Percentiles rank a stretch among this genome's conserved stretches.
Evolutionary conservation across 2,888 invertebrate genomes (phyloP).

Genomic region (Apamea sordens): DNA sequence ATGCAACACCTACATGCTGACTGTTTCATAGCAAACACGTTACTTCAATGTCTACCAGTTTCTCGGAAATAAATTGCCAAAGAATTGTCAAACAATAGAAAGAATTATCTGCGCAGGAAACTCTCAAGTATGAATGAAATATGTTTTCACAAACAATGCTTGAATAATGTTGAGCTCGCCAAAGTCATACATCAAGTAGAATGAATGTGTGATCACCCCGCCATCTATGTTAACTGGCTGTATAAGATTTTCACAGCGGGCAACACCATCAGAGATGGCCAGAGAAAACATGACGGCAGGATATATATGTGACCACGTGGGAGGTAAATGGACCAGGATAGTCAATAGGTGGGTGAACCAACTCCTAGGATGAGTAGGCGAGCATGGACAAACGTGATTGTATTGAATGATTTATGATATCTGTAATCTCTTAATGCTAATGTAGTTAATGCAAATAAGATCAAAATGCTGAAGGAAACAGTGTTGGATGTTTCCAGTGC

Average conservation of each 20-base stretch:
- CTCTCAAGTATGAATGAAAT: constrained; percentile 62
- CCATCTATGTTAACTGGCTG: constrained; percentile 50
- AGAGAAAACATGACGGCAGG: constrained; percentile 56
- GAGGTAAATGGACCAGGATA: constrained; percentile 76
- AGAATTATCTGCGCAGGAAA: constrained; percentile 66
- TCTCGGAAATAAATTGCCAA: constrained; percentile 53
- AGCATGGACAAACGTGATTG: constrained; percentile 63
- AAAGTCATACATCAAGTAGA: constrained; percentile 58
- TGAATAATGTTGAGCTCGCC: constrained; percentile 53
- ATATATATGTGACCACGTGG: constrained; percentile 70
- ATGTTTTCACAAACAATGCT: constrained; percentile 63
- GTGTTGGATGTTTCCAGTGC: constrained; percentile 36
- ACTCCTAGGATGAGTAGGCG: constrained; percentile 74
- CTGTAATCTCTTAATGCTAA: constrained; percentile 73
- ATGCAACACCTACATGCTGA: constrained; percentile 37
- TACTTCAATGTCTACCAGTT: constrained; percentile 45
- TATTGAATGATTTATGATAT: constrained; percentile 76
- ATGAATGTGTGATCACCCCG: constrained; percentile 53
- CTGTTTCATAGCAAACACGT: constrained; percentile 25
- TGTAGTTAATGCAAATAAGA: constrained; percentile 71
- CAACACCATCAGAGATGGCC: constrained; percentile 37
- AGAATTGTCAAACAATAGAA: constrained; percentile 61
- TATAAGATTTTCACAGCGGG: constrained; percentile 58
- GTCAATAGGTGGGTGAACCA: constrained; percentile 69
- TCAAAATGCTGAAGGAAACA: constrained; percentile 46